Evolutionary conservation across 64 coral and sea anemone genomes (phyloP).

Genomic region (Montipora efflorescens): DNA sequence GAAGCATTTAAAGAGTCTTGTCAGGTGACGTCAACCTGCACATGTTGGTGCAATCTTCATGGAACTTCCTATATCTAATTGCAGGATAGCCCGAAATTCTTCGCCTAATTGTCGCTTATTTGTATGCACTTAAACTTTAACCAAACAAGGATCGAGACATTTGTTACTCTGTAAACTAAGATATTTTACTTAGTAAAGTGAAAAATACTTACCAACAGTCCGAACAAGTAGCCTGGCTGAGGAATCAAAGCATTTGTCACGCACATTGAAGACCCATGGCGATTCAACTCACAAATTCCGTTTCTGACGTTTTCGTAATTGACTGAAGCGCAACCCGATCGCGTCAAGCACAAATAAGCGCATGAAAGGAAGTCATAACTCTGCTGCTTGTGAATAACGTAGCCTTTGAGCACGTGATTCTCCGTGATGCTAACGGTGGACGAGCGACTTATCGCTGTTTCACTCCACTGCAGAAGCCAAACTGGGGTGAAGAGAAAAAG

Average conservation of each 20-base stretch:
- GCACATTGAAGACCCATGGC: not conserved
- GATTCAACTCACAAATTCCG: constrained; percentile 59
- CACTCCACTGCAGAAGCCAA: not conserved
- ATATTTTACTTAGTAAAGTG: too few relatives aligned
- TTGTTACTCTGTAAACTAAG: too few relatives aligned
- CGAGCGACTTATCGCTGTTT: not conserved
- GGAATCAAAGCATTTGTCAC: not conserved
- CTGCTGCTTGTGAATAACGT: constrained; percentile 22
- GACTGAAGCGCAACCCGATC: constrained; percentile 14
- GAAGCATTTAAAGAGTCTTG: too few relatives aligned
- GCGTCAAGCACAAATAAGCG: constrained; percentile 54
- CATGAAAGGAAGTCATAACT: constrained; percentile 45
- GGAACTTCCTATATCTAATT: too few relatives aligned
- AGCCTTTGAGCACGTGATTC: not conserved
- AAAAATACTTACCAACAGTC: constrained; percentile 45
- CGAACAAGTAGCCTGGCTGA: not conserved
- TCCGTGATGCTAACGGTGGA: constrained; percentile 1
- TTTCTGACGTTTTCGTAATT: constrained; percentile 46
- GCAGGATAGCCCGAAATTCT: too few relatives aligned
- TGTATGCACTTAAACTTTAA: not conserved
- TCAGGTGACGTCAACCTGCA: too few relatives aligned
- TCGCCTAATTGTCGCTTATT: too few relatives aligned
- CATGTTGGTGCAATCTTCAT: too few relatives aligned
- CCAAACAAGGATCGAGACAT: not conserved
- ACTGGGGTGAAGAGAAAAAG: not conserved